These are phyloP conservation scores for Collichthys lucidus DNA, from an alignment of 2,113 vertebrate species.

Conservation along the genomic window DNA sequence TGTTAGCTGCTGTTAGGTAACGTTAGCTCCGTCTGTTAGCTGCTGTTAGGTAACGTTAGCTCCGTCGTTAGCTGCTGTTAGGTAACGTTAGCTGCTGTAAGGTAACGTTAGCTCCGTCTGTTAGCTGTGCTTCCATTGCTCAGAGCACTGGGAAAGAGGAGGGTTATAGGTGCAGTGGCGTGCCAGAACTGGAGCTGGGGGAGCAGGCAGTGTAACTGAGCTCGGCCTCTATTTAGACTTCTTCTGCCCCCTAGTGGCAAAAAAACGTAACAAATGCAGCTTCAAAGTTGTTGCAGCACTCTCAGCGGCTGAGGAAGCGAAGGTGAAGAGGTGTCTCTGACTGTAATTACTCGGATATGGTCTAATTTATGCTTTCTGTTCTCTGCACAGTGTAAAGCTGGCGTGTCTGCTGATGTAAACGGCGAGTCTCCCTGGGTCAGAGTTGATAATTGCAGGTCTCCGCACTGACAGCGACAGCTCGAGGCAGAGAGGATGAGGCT, in stretches of 20 bases:
- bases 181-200: too few relatives aligned
- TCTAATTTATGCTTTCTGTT: conserved; percentile 37
- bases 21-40: too few relatives aligned
- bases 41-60: too few relatives aligned
- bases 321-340: conserved; percentile 7
- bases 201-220: too few relatives aligned
- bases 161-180: too few relatives aligned
- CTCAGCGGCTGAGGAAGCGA: not conserved
- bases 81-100: too few relatives aligned
- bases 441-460: conserved; percentile 43
- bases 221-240: not conserved
- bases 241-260: not conserved
- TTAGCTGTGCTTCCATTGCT: too few relatives aligned
- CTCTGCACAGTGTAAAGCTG: not conserved
- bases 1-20: too few relatives aligned
- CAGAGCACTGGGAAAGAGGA: too few relatives aligned
- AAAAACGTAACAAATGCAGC: not conserved
- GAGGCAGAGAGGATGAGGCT: not conserved
- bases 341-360: conserved; percentile 32
- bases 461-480: conserved; percentile 19
- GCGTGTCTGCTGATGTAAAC: conserved; percentile 33
- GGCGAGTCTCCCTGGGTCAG: not conserved
- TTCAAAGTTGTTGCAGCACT: not conserved
- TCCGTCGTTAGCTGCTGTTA: too few relatives aligned
- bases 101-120: too few relatives aligned